phyloP scores from a whole-genome alignment of 2,797 vertebrate genomes.

The Megaceryle alcyon region DNA sequence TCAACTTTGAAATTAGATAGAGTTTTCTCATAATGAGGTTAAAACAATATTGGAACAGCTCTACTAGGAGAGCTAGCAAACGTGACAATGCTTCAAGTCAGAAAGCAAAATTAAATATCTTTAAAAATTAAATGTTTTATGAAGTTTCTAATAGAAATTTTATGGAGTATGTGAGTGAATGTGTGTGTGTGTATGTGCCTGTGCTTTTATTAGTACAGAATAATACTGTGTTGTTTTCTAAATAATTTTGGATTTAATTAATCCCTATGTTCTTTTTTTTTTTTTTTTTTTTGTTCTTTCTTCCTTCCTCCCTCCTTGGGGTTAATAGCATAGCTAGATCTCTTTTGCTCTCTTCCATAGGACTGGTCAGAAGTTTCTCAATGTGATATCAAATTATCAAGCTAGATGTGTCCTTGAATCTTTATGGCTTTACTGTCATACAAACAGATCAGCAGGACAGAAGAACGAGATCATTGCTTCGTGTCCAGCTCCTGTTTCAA shows the following conservation, averaged over 20 bases:
- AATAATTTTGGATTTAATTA: not conserved
- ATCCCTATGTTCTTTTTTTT: not conserved
- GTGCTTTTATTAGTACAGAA: not conserved
- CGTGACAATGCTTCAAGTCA: not conserved
- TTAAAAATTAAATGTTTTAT: not conserved
- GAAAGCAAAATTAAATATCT: conserved; percentile 19
- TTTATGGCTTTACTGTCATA: not conserved
- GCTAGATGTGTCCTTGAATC: not conserved
- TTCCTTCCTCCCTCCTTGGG: no score
- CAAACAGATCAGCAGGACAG: not conserved
- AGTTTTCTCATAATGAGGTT: conserved; percentile 20
- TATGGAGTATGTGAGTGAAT: not conserved
- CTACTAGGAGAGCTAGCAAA: not conserved
- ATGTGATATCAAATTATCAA: not conserved
- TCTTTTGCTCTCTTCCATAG: not conserved
- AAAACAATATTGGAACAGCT: conserved; percentile 21
- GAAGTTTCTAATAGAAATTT: not conserved
- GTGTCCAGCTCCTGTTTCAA: not conserved
- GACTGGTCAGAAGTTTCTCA: not conserved
- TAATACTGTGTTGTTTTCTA: not conserved
- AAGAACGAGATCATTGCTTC: not conserved
- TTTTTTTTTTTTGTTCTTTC: not conserved
- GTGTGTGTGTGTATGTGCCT: not conserved
- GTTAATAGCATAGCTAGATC: not conserved
- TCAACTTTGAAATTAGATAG: conserved; percentile 16